Conservation (phyloP, 2,113 vertebrate genomes). For the Macroglossus sobrinus region DNA sequence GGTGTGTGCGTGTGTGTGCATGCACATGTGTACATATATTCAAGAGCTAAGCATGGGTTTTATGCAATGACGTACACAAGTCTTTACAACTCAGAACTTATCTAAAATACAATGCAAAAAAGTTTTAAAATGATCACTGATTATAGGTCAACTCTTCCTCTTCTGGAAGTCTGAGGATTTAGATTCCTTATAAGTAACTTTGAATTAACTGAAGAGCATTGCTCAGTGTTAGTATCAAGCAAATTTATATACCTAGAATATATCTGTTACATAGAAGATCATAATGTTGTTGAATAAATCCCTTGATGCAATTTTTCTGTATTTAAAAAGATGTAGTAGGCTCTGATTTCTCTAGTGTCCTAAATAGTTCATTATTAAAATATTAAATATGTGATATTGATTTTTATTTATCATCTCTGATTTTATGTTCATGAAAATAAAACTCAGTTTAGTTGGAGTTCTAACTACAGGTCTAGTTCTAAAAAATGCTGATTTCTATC, state of each 20-base stretch:
- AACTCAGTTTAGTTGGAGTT: background rate
- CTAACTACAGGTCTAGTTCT: background rate
- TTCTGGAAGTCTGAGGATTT: background rate
- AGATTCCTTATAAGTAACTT: background rate
- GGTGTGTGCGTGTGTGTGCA: background rate
- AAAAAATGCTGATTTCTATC: slow-evolving; percentile 48
- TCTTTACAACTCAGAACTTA: background rate
- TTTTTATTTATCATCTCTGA: slow-evolving; percentile 12
- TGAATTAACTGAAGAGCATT: background rate
- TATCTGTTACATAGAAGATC: background rate
- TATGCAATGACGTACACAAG: background rate
- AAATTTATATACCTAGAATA: background rate
- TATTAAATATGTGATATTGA: background rate
- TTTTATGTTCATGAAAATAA: slow-evolving; percentile 39
- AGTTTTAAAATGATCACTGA: background rate
- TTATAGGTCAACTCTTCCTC: background rate
- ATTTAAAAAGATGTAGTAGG: background rate
- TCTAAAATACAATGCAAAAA: background rate
- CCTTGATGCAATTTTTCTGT: background rate
- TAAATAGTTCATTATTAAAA: background rate
- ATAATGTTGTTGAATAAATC: background rate
- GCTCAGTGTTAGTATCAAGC: background rate
- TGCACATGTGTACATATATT: background rate
- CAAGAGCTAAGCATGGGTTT: background rate
- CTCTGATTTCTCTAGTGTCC: background rate